Percentiles rank a stretch among this genome's conserved stretches.
These are phyloP conservation scores for Meleagris gallopavo DNA, from an alignment of 2,113 vertebrate genomes.

Conservation along the genomic window DNA sequence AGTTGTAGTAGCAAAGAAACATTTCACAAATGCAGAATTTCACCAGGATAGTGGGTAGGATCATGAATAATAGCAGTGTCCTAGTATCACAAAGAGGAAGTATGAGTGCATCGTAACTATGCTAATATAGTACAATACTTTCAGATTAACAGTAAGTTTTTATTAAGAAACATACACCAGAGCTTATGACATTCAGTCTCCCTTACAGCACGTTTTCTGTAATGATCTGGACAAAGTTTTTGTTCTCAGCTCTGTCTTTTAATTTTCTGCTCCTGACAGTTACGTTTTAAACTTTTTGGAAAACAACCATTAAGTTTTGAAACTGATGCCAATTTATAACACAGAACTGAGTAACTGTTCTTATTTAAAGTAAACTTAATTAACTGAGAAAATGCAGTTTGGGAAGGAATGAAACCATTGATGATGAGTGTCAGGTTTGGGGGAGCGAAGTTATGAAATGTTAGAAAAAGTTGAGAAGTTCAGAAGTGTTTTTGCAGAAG, in stretches of 20 bases:
- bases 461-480: background rate
- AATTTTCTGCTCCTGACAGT: background rate
- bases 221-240: background rate
- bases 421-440: background rate
- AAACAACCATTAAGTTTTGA: background rate
- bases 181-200: background rate
- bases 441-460: background rate
- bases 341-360: background rate
- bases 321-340: background rate
- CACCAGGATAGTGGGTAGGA: background rate
- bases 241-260: background rate
- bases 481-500: background rate
- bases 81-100: background rate
- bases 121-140: background rate
- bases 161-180: background rate
- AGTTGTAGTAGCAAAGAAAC: background rate
- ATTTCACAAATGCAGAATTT: background rate
- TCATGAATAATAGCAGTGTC: background rate
- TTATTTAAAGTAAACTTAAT: background rate
- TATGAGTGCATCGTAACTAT: rapidly evolving
- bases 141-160: background rate
- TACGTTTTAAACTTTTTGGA: background rate
- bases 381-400: background rate
- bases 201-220: background rate
- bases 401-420: background rate